Base-by-base conservation (phyloP, 1,140 invertebrate species). In the Megalopta genalis region DNA sequence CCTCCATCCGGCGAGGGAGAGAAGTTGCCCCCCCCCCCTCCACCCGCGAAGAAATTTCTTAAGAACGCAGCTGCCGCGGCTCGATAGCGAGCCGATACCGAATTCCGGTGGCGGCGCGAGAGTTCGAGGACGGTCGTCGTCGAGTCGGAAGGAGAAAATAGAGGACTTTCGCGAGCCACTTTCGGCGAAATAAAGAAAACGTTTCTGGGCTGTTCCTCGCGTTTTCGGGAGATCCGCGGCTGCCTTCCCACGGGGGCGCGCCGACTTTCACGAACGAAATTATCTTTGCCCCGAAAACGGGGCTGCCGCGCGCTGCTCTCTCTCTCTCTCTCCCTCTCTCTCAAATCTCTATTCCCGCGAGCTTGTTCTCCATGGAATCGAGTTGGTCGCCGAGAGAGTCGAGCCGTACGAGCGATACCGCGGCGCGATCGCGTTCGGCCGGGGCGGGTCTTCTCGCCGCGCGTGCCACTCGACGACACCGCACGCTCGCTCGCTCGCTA, bases 231-330 rank as follows among this genome's bases (percentile, higher is more conserved):
- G 75, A 63, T 25, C 16, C 57, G 37, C 49, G 18, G 14, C 57
- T 21, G n/a, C 32, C 46, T 71, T 42, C 59, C 66, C 42, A 0
- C 32, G 32, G 32, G 49, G 14, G 27, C 39, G 27, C 67, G 39
- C 16, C 27, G 32, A 39, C 67, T 52, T 52, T 18, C 16, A 23
- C 46, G 23, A 39, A 49, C 25, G n/a, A 60, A 76, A 68, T 76
- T 68, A 60, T 76, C 37, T 76, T 76, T 32, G 7, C 49, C 39
- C 16, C 66, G 66, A 70, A 77, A 77, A 69, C 74, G 42, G 60
- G 66, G 25, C 39, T 49, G 32, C 64, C 32, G 32, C 37, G 16
- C 39, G 63, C 63, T n/a, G 65, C 39, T 62, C 32, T 70, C 57
- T 77, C n/a, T n/a, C n/a, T n/a, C n/a, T n/a, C n/a, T n/a, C n/a